Percentiles rank a stretch among this genome's conserved stretches.
phyloP scores from a whole-genome alignment of 2,113 vertebrate genomes.

The Pyrgilauda ruficollis region DNA sequence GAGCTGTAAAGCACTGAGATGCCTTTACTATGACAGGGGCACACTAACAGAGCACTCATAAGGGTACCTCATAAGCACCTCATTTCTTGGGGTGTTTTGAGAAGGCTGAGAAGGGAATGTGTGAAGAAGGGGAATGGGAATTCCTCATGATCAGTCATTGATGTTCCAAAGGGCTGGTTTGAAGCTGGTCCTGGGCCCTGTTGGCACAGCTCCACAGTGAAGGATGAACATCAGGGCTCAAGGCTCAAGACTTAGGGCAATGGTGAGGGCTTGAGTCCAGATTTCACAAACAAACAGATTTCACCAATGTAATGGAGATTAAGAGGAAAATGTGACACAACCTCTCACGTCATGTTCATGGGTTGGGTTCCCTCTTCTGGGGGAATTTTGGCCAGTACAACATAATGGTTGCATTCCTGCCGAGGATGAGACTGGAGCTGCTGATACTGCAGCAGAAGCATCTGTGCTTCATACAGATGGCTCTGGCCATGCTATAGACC shows the following conservation, averaged over 20 bases:
- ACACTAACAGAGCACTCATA: not conserved
- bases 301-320: not conserved
- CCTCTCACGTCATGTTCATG: not conserved
- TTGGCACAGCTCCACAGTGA: not conserved
- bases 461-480: not conserved
- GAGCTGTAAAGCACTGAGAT: not conserved
- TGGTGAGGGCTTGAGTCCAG: not conserved
- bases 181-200: not conserved
- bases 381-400: not conserved
- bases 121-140: not conserved
- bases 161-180: not conserved
- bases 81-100: not conserved
- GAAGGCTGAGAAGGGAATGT: not conserved
- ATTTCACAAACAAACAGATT: not conserved
- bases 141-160: not conserved
- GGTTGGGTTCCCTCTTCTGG: not conserved
- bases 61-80: too few species aligned
- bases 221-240: not conserved
- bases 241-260: not conserved
- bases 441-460: not conserved
- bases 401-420: not conserved
- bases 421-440: not conserved
- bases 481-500: not conserved
- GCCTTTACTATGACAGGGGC: slow-evolving; percentile 6
- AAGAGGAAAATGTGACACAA: not conserved